These are phyloP conservation scores for Galeruca laticollis DNA, from an alignment of 2,888 invertebrate species.

Conservation along the genomic window DNA sequence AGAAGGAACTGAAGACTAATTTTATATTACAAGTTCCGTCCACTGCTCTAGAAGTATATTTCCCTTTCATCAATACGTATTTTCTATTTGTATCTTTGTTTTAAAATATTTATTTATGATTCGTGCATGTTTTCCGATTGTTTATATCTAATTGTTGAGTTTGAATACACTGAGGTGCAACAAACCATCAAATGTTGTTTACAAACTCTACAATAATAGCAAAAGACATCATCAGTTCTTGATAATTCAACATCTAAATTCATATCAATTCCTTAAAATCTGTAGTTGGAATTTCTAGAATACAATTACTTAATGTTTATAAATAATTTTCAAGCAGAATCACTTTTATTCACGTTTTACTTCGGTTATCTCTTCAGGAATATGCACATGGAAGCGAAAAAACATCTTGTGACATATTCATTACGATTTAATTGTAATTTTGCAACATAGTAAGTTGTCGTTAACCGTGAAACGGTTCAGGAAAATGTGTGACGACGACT, in stretches of 20 bases:
- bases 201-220: too few species aligned
- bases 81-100: too few species aligned
- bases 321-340: conserved; percentile 35
- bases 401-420: conserved; percentile 43
- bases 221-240: not conserved
- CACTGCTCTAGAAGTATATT: too few species aligned
- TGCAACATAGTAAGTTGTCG: conserved; percentile 34
- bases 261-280: conserved; percentile 27
- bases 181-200: too few species aligned
- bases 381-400: conserved; percentile 37
- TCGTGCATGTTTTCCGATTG: too few species aligned
- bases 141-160: too few species aligned
- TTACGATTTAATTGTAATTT: conserved; percentile 45
- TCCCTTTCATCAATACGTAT: too few species aligned
- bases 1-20: too few species aligned
- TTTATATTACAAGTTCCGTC: too few species aligned
- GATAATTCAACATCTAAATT: not conserved
- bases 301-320: conserved; percentile 36
- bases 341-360: conserved; percentile 27
- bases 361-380: conserved; percentile 26
- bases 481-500: conserved; percentile 12
- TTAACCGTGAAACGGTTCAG: conserved; percentile 14
- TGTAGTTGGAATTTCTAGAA: conserved; percentile 25
- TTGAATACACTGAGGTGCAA: too few species aligned
- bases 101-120: too few species aligned